Base-by-base conservation (phyloP, 2,797 vertebrate species). In the Pempheris klunzingeri region DNA sequence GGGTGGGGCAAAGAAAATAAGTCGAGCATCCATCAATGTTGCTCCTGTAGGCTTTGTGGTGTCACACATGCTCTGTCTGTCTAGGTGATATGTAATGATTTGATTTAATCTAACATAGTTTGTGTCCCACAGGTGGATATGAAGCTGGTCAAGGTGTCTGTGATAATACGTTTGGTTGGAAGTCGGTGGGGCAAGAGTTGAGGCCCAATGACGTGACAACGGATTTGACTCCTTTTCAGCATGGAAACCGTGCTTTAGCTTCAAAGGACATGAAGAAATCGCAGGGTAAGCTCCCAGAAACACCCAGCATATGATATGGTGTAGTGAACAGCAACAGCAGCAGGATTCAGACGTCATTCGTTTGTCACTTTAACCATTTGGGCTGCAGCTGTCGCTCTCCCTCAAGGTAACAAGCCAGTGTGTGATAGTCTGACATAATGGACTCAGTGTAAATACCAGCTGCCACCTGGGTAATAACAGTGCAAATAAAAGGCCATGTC, bases 161-260 rank as follows among this genome's bases (percentile, higher is more conserved):
- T 96, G 97, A 99, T 97, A 97, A 96, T 97, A 96, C 97, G 94
- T 97, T 97, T 98, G 97, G 97, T 98, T 97, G 98, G 98, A 98
- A 99, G 97, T 97, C 98, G 97, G 93, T 99, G 98, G 98, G 97
- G 98, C 97, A 99, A 99, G 98, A 99, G 98, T 97, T 99, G 98
- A 99, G 97, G 94, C 94, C 97, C 95, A 98, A 99, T 95, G 97
- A 99, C 96, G 97, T 98, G 97, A 99, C 96, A 85, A 83, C 94
- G 93, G 97, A 99, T 96, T 97, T 97, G 94, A 96, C 95, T 92
- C 96, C 94, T 96, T 96, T 98, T 97, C 98, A 99, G 94, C 98
- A 99, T 98, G 98, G 98, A 95, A 98, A 95, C 94, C 97, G 98
- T 99, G 98, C 97, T 94, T 97, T 98, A 98, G 96, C 96, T 96